Evolutionary conservation across 37 sponge, comb jelly and placozoan species (phyloP).

Genomic region (Cliona cf. orientalis): DNA sequence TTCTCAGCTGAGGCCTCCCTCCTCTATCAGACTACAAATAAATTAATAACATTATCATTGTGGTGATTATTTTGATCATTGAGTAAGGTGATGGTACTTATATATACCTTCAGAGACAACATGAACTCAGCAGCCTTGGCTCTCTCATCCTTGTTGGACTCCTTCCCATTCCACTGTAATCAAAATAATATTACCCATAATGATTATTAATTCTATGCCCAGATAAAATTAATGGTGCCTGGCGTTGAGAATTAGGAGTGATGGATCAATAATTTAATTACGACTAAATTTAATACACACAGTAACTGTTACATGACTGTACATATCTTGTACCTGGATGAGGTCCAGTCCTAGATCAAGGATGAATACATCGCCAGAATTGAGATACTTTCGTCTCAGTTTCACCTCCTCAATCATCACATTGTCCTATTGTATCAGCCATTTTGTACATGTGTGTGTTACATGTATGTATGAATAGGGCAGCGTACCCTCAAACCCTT

Average conservation of each 20-base stretch:
- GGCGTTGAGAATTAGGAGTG: too few relatives aligned
- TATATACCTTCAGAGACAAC: conserved; percentile 10
- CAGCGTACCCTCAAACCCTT: conserved; percentile 27
- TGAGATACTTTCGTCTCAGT: conserved; percentile 37
- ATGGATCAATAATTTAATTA: too few relatives aligned
- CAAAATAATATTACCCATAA: not conserved
- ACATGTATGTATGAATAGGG: not conserved
- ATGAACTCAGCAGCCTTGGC: conserved; percentile 25
- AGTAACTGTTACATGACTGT: too few relatives aligned
- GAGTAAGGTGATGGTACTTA: not conserved
- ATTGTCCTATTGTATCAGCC: conserved; percentile 2
- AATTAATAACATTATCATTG: not conserved
- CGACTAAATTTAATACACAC: too few relatives aligned
- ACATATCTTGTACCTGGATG: conserved; percentile 22
- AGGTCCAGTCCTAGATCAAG: conserved; percentile 47
- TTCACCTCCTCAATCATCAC: conserved; percentile 32
- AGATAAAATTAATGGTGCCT: too few relatives aligned
- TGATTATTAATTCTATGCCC: too few relatives aligned
- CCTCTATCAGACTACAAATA: conserved; percentile 37
- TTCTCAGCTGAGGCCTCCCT: conserved; percentile 12
- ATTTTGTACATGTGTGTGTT: not conserved
- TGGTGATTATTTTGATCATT: not conserved
- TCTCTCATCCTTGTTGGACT: conserved; percentile 43
- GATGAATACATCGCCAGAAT: conserved; percentile 55
- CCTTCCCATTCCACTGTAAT: conserved; percentile 42